A percentile compares a stretch with the other conserved stretches of the same genome.
phyloP scores from a whole-genome alignment of 2,113 vertebrate genomes.

The Paraplagusia blochii region DNA sequence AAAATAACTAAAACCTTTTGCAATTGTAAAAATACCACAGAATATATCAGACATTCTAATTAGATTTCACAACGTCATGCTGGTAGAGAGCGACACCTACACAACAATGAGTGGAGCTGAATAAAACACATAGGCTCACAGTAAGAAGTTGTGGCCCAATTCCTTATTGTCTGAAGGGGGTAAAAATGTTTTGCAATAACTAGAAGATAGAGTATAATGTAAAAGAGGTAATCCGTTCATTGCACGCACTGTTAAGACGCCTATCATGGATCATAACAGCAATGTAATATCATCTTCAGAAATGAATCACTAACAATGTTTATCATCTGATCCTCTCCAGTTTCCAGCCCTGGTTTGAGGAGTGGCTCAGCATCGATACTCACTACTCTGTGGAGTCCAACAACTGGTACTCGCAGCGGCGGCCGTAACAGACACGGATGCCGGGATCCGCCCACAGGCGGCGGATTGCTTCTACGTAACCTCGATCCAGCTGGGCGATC shows the following conservation, averaged over 20 bases:
- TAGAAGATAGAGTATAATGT: too few species aligned
- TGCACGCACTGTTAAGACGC: neutral
- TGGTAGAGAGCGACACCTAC: too few species aligned
- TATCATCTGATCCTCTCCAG: constrained; percentile 4
- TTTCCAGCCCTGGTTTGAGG: neutral
- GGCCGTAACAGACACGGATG: constrained; percentile 79
- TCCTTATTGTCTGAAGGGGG: too few species aligned
- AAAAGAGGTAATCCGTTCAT: neutral
- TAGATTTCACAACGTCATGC: too few species aligned
- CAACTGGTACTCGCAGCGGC: constrained; percentile 84
- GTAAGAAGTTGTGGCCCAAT: too few species aligned
- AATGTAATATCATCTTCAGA: constrained; percentile 3
- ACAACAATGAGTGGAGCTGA: too few species aligned
- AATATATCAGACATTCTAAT: too few species aligned
- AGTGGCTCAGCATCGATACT: constrained; percentile 55
- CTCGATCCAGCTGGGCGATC: constrained; percentile 69
- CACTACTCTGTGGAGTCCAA: constrained; percentile 88
- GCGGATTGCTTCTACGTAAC: constrained; percentile 65
- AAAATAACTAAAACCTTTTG: too few species aligned
- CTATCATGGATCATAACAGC: neutral
- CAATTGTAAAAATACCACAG: too few species aligned
- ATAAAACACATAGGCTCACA: too few species aligned
- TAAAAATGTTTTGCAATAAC: too few species aligned
- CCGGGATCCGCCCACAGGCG: constrained; percentile 82
- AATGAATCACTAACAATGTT: neutral